phyloP scores from a whole-genome alignment of 1,140 invertebrate species.

The Rhopalosiphum padi region DNA sequence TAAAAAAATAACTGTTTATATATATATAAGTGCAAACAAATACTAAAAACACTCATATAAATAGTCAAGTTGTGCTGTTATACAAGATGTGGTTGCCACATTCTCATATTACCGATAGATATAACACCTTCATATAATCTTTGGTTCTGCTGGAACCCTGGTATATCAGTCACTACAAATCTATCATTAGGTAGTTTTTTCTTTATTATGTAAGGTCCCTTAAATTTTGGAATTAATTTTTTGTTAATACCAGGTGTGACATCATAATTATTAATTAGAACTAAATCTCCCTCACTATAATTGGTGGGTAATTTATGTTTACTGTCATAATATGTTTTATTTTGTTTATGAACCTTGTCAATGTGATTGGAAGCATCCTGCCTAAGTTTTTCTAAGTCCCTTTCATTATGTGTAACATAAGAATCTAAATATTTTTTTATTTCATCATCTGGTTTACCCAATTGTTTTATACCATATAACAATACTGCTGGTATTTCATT shows the following conservation, averaged over 20 bases:
- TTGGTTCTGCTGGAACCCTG: conserved; percentile 29
- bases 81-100: background rate
- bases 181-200: conserved; percentile 54
- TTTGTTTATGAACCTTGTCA: background rate
- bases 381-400: conserved; percentile 16
- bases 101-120: background rate
- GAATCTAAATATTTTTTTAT: conserved; percentile 30
- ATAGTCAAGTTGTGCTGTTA: no score
- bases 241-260: background rate
- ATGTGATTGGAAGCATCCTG: conserved; percentile 23
- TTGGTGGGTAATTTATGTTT: conserved; percentile 22
- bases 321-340: conserved; percentile 40
- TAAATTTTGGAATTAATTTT: conserved; percentile 52
- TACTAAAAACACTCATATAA: no score
- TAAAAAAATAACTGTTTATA: no score
- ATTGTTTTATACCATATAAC: conserved; percentile 59
- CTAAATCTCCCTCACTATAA: conserved; percentile 47
- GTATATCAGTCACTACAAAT: conserved; percentile 44
- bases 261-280: conserved; percentile 45
- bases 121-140: background rate
- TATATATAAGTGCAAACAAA: no score
- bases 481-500: conserved; percentile 58
- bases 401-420: background rate
- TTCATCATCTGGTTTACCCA: conserved; percentile 30
- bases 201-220: conserved; percentile 56